These are phyloP conservation scores for Acropternis orthonyx DNA, from an alignment of 2,797 vertebrate species.

Conservation along the genomic window DNA sequence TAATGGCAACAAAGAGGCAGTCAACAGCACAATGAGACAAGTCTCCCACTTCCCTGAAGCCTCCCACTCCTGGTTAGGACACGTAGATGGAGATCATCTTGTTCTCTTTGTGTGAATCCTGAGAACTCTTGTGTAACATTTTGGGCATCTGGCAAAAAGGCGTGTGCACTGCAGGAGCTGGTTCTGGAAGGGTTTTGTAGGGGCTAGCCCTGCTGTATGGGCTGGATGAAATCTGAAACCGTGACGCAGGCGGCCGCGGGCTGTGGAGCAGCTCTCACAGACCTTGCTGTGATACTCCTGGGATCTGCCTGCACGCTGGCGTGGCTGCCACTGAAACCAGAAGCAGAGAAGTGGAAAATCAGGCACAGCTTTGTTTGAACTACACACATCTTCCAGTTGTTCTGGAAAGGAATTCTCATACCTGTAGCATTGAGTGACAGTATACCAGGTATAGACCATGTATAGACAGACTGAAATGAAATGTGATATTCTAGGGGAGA, in stretches of 20 bases:
- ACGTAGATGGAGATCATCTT: not conserved
- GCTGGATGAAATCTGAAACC: not conserved
- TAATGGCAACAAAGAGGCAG: not conserved
- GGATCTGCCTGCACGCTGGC: not conserved
- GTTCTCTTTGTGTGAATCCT: not conserved
- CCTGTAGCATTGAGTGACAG: not conserved
- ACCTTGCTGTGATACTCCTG: not conserved
- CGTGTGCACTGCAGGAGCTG: not conserved
- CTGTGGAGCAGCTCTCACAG: not conserved
- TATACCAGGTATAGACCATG: not conserved
- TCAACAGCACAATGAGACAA: not conserved
- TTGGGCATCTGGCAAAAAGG: not conserved
- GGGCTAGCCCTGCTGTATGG: not conserved
- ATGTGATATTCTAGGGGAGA: not conserved
- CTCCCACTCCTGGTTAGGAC: not conserved
- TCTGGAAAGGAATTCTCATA: not conserved
- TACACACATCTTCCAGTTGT: not conserved
- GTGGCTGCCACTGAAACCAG: not conserved
- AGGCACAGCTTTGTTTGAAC: not conserved
- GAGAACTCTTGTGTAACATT: not conserved
- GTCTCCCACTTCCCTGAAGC: not conserved
- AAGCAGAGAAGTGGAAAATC: not conserved
- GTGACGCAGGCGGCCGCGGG: rapidly evolving
- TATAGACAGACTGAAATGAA: not conserved
- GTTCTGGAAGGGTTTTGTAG: not conserved